Percentiles rank a stretch among this genome's conserved stretches.
phyloP scores from a whole-genome alignment of 2,888 invertebrate species.

The Erpobdella octoculata region DNA sequence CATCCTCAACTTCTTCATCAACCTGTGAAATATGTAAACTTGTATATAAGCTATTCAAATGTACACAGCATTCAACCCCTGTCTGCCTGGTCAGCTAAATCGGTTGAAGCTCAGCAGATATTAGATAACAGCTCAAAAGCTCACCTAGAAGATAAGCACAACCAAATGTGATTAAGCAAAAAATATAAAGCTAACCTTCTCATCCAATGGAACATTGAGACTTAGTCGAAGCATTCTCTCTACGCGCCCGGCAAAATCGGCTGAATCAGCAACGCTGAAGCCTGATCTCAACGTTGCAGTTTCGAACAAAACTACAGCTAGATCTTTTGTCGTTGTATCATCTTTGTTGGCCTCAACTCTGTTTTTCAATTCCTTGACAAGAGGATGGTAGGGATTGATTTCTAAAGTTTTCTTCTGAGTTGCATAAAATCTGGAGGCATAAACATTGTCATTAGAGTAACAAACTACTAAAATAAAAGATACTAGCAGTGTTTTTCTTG shows the following conservation, averaged over 20 bases:
- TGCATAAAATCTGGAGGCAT: slow-evolving; percentile 46
- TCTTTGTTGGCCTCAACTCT: slow-evolving; percentile 68
- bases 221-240: slow-evolving; percentile 71
- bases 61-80: too few species aligned
- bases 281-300: slow-evolving; percentile 82
- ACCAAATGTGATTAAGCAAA: too few species aligned
- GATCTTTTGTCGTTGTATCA: slow-evolving; percentile 70
- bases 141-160: too few species aligned
- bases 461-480: neutral
- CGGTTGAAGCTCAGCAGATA: too few species aligned
- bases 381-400: slow-evolving; percentile 92
- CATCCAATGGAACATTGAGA: slow-evolving; percentile 59
- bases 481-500: too few species aligned
- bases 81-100: too few species aligned
- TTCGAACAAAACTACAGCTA: slow-evolving; percentile 70
- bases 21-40: too few species aligned
- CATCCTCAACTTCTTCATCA: slow-evolving; percentile 26
- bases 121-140: too few species aligned
- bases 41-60: too few species aligned
- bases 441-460: neutral
- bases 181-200: slow-evolving; percentile 58
- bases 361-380: slow-evolving; percentile 79
- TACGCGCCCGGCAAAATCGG: slow-evolving; percentile 79
- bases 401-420: slow-evolving; percentile 80
- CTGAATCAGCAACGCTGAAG: slow-evolving; percentile 77